Evolutionary conservation across 2,888 invertebrate genomes (phyloP), one percentile per base, ranked within the genome.

Genomic region (Aporophyla nigra): DNA sequence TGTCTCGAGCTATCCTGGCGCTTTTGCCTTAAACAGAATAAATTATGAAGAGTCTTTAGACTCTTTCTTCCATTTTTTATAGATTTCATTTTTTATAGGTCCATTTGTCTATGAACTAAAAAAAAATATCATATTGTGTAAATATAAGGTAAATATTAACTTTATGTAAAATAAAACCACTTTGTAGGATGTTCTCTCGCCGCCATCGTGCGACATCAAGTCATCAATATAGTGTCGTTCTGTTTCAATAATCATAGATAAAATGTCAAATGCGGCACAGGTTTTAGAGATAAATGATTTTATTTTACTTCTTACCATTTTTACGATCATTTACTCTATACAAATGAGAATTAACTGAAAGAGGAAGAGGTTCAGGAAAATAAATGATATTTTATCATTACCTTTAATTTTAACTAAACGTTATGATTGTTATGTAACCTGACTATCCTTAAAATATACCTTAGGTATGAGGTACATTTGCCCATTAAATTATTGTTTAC

Each of bases 371-470:
- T 46, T 14, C 19, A 21, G 58, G 33, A 79, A 51, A 70, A 75
- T 43, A 14, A 27, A 40, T 56, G 1, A 21, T 12, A 51, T 19
- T 16, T 59, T 43, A 7, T 6, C 5, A 24, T 16, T 16, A 6
- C 19, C n/a, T 24, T 46, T n/a, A n/a, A 79, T 71, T 46, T 46
- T 27, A 80, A 21, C 24, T 19, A 59, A 79, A 53, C 2, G 0
- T 21, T 33, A 43, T 16, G 9, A 46, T 54, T 54, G 19, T 27
- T 76, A 40, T 46, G n/a, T 46, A 16, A 65, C 56, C 12, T 62
- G 5, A 58, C 9, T 54, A 4, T 40, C 10, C 43, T 14, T 73
- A 27, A n/a, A 43, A 49, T 53, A n/a, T 21, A 76, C 1, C 6
- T 10, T n/a, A 27, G 7, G 10, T n/a, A 9, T 12, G 10, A 16